Base-by-base conservation (phyloP, 2,888 invertebrate genomes). In the Cylindroiulus punctatus region DNA sequence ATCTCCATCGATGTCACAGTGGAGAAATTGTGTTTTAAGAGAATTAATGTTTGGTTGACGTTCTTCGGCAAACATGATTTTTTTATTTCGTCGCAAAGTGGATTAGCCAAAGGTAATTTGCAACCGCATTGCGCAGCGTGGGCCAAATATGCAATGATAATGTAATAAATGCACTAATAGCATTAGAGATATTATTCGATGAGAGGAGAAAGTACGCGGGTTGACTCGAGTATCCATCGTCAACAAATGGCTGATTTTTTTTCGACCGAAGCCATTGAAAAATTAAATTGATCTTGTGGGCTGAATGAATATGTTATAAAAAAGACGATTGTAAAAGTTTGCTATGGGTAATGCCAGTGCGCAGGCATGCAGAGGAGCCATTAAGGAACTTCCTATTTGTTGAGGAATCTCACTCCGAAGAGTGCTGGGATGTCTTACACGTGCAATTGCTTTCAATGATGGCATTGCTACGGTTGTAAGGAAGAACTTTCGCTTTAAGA, bases 391-490 rank as follows among this genome's bases (percentile, higher is more conserved):
- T 52, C 52, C 52, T 52, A 52, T 52, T 52, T 52, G 52, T 52
- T 52, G 52, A 52, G 52, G 52, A 52, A 52, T 52, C 52, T 52
- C 19, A n/a, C 52, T 52, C 52, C 19, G 52, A 52, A 52, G 52
- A 52, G 52, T 52, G 52, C 52, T 52, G 52, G 52, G 52, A 52
- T 52, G 52, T 52, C 52, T 52, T 52, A 52, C 52, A 52, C 10
- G 52, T 52, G 52, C 52, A 52, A 52, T 52, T 52, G 52, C 52
- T 52, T n/a, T 52, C 52, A n/a, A 52, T 52, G 52, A 52, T 52
- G 52, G 52, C 52, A 52, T 52, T 52, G 52, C 52, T 5, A n/a
- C n/a, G 52, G 52, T 52, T 52, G n/a, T 52, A 52, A 52, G 52
- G 52, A 52, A n/a, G n/a, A 52, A 52, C n/a, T 52, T 52, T 52